phyloP scores from a whole-genome alignment of 1,140 invertebrate genomes.

The Pentalonia nigronervosa region DNA sequence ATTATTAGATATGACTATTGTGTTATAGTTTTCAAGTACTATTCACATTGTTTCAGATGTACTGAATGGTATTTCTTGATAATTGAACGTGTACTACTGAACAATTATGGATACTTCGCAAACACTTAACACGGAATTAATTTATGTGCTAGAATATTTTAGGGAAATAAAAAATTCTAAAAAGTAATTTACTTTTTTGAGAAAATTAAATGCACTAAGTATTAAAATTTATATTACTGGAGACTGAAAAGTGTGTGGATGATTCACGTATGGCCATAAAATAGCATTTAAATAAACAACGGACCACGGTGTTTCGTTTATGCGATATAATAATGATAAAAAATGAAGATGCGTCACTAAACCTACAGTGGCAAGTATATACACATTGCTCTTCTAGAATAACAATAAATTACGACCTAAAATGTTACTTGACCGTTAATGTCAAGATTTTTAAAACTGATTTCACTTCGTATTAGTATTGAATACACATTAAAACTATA shows the following conservation, averaged over 20 bases:
- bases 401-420: constrained; percentile 12
- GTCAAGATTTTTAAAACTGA: constrained; percentile 32
- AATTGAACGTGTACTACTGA: background rate
- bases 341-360: constrained; percentile 15
- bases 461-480: background rate
- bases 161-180: background rate
- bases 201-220: background rate
- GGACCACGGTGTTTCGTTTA: background rate
- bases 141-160: background rate
- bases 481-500: background rate
- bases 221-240: constrained; percentile 4
- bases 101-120: background rate
- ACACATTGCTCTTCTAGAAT: background rate
- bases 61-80: background rate
- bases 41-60: background rate
- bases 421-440: background rate
- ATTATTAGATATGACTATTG: background rate
- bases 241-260: background rate
- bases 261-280: background rate
- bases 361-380: background rate
- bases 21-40: background rate
- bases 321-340: constrained; percentile 20
- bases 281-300: background rate
- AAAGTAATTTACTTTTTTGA: background rate
- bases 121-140: background rate